Base-by-base conservation (phyloP, 2,888 invertebrate genomes). In the Agrenia bidenticulata region DNA sequence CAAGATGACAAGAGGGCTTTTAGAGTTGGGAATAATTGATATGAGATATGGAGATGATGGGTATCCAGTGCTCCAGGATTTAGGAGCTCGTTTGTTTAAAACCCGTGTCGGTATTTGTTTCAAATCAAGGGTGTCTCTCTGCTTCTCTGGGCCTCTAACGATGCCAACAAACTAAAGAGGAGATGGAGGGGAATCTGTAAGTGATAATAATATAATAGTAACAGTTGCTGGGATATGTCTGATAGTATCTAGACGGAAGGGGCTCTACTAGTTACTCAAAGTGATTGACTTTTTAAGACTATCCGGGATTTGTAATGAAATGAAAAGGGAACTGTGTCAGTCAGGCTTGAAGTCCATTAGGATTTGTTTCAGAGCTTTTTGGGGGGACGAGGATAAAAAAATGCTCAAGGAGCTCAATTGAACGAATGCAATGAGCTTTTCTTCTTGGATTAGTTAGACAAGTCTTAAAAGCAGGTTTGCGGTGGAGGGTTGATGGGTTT, bases 261-360 rank as follows among this genome's bases (percentile, higher is more conserved):
- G 26, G 17, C 5, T 11, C 32, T 45, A 4, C n/a, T 45, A 19
- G 4, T 45, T 19, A 17, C 45, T 45, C 19, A 19, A 45, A 45
- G 19, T 45, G 45, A 45, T 45, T 45, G 45, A 15, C 45, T 45
- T 45, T 45, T 15, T n/a, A n/a, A n/a, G n/a, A 21, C 41, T 37
- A 26, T 61, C 39, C 50, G 54, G 51, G 26, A 51, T 53, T 61
- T 32, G 41, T 51, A 61, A 61, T 61, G 53, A 54, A 61, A 61
- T 50, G 37, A 51, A 60, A 60, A 60, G n/a, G 53, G 61, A 61
- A 61, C 54, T 61, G 54, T 61, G 61, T 61, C 61, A 61, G 61
- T 53, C 53, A 61, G 61, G 21, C 26, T 37, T 50, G 19, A 58
- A 32, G 32, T 32, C 32, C 32, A 32, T 32, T 11, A 32, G 32